Evolutionary conservation across 2,888 invertebrate genomes (phyloP).

Genomic region (Hypselothyrea guttata): DNA sequence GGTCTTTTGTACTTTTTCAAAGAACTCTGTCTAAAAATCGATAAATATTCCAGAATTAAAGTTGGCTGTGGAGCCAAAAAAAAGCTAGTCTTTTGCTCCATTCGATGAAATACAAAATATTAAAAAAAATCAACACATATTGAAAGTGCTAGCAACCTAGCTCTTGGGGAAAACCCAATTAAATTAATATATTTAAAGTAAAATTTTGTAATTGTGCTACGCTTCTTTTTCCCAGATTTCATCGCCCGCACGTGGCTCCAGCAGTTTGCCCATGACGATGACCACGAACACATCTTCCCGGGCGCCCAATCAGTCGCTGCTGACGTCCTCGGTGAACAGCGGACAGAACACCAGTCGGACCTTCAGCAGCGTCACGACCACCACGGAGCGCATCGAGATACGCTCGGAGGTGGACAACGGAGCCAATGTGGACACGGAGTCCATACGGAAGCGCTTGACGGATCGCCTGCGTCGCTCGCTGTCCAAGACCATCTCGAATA

Average conservation of each 20-base stretch:
- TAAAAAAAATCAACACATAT: too few species aligned
- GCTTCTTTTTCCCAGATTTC: conserved; percentile 19
- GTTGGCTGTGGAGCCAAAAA: too few species aligned
- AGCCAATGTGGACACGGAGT: conserved; percentile 62
- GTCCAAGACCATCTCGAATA: conserved; percentile 73
- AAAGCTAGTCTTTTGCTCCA: too few species aligned
- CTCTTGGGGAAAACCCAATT: too few species aligned
- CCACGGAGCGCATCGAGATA: conserved; percentile 77
- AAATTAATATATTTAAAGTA: neutral
- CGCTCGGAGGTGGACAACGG: conserved; percentile 57
- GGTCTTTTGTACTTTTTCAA: too few species aligned
- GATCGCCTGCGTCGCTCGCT: conserved; percentile 80
- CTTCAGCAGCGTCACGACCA: conserved; percentile 66
- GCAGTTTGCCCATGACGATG: conserved; percentile 67
- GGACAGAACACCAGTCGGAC: conserved; percentile 61
- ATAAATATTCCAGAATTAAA: too few species aligned
- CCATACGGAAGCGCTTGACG: conserved; percentile 76
- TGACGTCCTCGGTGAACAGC: conserved; percentile 74
- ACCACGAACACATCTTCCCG: conserved; percentile 72
- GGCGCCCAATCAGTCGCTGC: conserved; percentile 41
- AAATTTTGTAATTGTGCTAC: neutral
- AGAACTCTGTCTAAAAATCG: too few species aligned
- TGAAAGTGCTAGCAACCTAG: too few species aligned
- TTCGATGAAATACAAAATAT: too few species aligned
- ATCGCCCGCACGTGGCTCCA: conserved; percentile 44